These are phyloP conservation scores for Xyliphius kryptos DNA, from an alignment of 2,113 vertebrate species.

Conservation along the genomic window DNA sequence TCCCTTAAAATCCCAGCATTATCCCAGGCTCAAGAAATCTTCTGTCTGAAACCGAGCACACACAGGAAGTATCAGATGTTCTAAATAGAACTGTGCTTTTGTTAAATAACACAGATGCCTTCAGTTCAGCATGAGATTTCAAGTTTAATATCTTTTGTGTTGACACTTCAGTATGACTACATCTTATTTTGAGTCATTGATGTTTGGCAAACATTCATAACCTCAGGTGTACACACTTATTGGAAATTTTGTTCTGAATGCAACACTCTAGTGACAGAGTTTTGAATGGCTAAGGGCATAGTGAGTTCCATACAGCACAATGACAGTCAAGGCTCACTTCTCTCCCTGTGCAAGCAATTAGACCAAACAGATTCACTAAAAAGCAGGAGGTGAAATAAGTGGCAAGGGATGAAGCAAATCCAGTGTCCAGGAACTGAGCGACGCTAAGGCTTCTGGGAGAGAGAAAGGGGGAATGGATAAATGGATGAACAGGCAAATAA, in stretches of 20 bases:
- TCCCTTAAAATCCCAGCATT: too few relatives aligned
- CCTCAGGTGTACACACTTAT: conserved; percentile 14
- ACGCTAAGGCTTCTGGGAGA: conserved; percentile 19
- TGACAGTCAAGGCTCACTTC: not conserved
- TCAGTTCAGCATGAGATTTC: conserved; percentile 14
- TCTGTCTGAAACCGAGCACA: too few relatives aligned
- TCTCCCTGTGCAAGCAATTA: conserved; percentile 41
- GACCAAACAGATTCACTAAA: conserved; percentile 33
- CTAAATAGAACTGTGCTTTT: too few relatives aligned
- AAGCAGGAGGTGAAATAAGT: conserved; percentile 30
- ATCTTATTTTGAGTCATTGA: conserved; percentile 31
- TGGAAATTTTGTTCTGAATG: conserved; percentile 19
- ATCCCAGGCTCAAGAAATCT: too few relatives aligned
- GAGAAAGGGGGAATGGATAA: not conserved
- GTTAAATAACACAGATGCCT: conserved; percentile 31
- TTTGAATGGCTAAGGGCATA: conserved; percentile 10
- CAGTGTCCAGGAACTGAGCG: conserved; percentile 21
- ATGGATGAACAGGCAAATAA: too few relatives aligned
- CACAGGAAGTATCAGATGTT: too few relatives aligned
- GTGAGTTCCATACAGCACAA: not conserved
- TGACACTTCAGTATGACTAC: conserved; percentile 21
- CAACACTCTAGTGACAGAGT: conserved; percentile 1
- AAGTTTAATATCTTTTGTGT: conserved; percentile 33
- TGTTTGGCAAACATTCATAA: conserved; percentile 38
- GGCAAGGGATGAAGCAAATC: conserved; percentile 11